These are phyloP conservation scores for Liodrosophila aerea DNA, from an alignment of 2,888 invertebrate genomes.

Conservation along the genomic window DNA sequence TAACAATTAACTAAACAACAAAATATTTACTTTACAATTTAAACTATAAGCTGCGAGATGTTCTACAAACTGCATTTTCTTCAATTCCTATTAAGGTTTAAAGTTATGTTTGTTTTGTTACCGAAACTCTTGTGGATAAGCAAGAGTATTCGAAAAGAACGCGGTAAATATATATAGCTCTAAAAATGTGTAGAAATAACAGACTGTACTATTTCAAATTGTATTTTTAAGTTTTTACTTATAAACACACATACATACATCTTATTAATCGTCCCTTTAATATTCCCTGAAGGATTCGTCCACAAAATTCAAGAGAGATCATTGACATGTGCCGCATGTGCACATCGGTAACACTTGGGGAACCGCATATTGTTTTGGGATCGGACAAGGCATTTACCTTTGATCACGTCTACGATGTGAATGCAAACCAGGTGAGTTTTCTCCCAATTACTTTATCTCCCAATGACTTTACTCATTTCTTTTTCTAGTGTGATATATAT, in stretches of 20 bases:
- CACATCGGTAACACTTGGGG: conserved; percentile 93
- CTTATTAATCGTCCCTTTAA: too few relatives aligned
- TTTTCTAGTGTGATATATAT: conserved; percentile 86
- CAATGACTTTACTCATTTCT: not conserved
- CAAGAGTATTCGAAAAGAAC: too few relatives aligned
- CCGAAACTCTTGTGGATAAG: too few relatives aligned
- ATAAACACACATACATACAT: too few relatives aligned
- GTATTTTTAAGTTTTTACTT: too few relatives aligned
- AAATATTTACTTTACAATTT: not conserved
- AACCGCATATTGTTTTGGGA: conserved; percentile 95
- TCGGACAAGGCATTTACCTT: conserved; percentile 98
- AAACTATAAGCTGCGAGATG: too few relatives aligned
- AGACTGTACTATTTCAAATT: too few relatives aligned
- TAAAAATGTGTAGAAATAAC: too few relatives aligned
- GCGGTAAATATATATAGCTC: too few relatives aligned
- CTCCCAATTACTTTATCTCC: conserved; percentile 27
- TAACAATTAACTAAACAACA: not conserved
- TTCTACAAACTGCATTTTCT: too few relatives aligned
- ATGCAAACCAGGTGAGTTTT: conserved; percentile 85
- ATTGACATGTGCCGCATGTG: conserved; percentile 97
- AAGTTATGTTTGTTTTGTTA: too few relatives aligned
- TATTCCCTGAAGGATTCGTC: conserved; percentile 91
- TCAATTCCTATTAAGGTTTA: too few relatives aligned
- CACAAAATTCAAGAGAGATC: conserved; percentile 95
- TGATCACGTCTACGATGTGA: conserved; percentile 96